Base-by-base conservation (phyloP, 2,797 vertebrate genomes). In the Trematomus bernacchii region DNA sequence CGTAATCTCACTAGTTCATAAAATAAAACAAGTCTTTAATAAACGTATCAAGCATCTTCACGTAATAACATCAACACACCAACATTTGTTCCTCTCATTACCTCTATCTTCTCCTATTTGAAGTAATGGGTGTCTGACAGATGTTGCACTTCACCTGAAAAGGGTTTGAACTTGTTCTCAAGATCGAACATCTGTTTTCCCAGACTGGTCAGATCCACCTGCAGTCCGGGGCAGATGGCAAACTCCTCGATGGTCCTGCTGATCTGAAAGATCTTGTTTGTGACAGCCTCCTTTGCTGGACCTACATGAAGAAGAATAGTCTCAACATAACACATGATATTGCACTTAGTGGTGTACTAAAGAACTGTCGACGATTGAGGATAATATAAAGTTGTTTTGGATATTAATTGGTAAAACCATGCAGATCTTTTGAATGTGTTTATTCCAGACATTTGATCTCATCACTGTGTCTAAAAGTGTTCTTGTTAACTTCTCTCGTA, bases 151-250 rank as follows among this genome's bases (percentile, higher is more conserved):
- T 93, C 50, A 96, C 98, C 98, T 95, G 97, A 98, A 89, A 99
- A 99, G 10, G 98, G 97, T 85, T 99, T 99, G 87, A 99, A 98
- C 92, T 99, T 99, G 91, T 99, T 95, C 85, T 95, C 98, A 92
- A 99, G 87, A 91, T 99, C 98, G 89, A 99, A 99, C 43, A 92
- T 96, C 91, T 99, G 98, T 69, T 96, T 98, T 44, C 98, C 98
- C 75, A 98, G 93, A 10, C 96, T 96, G 16, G 93, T 87, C 71
- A 99, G 94, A 91, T 99, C 96, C 63, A 99, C 95, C 14, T 93
- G 93, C 70, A 99, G 95, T 65, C 97, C 97, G 0, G 98, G 97
- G 75, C 98, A 99, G 90, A 99, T 97, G 13, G 96, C 95, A 75
- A 97, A 99, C 83, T 99, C 97, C 80, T 98, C 96, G 0, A 99